phyloP scores from a whole-genome alignment of 1,140 invertebrate genomes.

The Yoshiicerus persimilis region DNA sequence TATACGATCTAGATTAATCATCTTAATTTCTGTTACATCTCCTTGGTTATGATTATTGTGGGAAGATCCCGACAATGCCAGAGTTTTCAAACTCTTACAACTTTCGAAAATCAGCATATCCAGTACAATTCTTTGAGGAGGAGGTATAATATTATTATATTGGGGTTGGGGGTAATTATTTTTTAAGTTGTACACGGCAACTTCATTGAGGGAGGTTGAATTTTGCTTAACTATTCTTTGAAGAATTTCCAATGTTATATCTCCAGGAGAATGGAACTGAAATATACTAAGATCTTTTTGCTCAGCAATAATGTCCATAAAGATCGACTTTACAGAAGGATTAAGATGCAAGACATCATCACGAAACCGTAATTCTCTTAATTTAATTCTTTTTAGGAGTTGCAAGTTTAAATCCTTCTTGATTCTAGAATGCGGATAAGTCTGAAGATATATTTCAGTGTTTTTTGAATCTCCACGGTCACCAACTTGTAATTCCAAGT shows the following conservation, averaged over 20 bases:
- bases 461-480: slow-evolving; percentile 32
- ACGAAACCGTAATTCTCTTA: slow-evolving; percentile 37
- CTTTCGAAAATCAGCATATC: slow-evolving; percentile 35
- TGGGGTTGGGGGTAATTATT: background rate
- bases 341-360: slow-evolving; percentile 44
- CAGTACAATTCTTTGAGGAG: background rate
- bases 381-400: background rate
- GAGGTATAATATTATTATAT: background rate
- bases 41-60: background rate
- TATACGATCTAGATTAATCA: slow-evolving; percentile 23
- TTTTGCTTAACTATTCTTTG: slow-evolving; percentile 6
- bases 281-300: slow-evolving; percentile 28
- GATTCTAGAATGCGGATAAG: background rate
- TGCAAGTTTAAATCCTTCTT: background rate
- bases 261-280: slow-evolving; percentile 41
- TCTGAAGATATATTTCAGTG: slow-evolving; percentile 4
- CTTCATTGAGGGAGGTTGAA: slow-evolving; percentile 13
- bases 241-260: slow-evolving; percentile 28
- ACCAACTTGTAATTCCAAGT: slow-evolving; percentile 40
- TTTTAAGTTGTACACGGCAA: slow-evolving; percentile 36
- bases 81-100: slow-evolving; percentile 29
- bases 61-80: slow-evolving; percentile 31
- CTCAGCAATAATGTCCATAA: slow-evolving; percentile 24
- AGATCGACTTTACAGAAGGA: background rate
- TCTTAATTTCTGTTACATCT: background rate